Conservation (phyloP, 2,888 invertebrate genomes). For the Lucinisca nassula region DNA sequence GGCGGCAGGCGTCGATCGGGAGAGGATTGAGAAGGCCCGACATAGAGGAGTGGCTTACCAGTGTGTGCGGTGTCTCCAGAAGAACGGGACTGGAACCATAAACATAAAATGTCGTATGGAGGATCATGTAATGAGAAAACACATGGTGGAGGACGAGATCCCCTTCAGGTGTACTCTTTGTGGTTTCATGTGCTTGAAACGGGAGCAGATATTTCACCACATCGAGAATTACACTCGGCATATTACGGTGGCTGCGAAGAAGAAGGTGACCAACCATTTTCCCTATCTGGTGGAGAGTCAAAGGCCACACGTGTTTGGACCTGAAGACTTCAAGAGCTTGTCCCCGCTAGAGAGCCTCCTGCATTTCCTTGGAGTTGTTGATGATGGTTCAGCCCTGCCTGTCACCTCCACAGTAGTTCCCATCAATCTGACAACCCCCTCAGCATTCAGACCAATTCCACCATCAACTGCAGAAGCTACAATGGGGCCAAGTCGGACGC, state of each 20-base stretch:
- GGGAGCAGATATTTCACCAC: background rate
- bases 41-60: background rate
- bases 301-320: too few relatives aligned
- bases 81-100: background rate
- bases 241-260: background rate
- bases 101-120: background rate
- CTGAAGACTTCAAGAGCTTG: background rate
- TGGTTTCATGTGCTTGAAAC: background rate
- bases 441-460: background rate
- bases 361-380: background rate
- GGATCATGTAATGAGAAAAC: background rate
- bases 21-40: background rate
- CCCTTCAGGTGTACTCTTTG: background rate
- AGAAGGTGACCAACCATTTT: background rate
- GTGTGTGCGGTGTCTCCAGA: background rate
- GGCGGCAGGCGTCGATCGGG: background rate
- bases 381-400: background rate
- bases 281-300: background rate
- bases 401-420: too few relatives aligned
- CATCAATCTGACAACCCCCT: too few relatives aligned
- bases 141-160: background rate
- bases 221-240: background rate
- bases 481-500: background rate
- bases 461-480: background rate
- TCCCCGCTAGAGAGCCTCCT: background rate